Base-by-base conservation (phyloP, 1,140 invertebrate species). In the Carcinoscorpius rotundicauda region DNA sequence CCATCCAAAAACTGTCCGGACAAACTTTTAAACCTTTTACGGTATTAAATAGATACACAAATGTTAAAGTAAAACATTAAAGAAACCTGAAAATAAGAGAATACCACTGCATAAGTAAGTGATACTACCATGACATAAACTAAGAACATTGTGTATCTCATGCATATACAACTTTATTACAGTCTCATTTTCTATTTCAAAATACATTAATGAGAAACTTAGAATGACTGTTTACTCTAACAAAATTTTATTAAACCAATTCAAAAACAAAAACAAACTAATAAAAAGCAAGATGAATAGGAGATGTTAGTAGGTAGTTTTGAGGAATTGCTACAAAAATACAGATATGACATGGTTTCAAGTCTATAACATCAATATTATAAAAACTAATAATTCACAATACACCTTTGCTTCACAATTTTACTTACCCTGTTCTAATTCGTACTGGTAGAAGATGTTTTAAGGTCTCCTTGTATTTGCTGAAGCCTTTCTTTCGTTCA, bases 381-480 rank as follows among this genome's bases (percentile, higher is more conserved):
- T 3, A 59, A 51, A 65, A 56, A 50, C 6, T 65, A 29, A 29
- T 29, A 29, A 29, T 29, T 29, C 29, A 29, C 29, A 2, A 29
- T 29, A 29, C 29, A 29, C 29, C 29, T 29, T 29, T 29, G 29
- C 29, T 29, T 29, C 29, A 29, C 29, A 29, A 29, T 29, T 29
- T 29, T 29, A 60, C 57, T 61, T 62, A 68, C 67, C 67, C 67
- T 6, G 67, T 68, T 55, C 57, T 60, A 4, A 68, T 60, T 29
- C 67, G 58, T 50, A 68, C 62, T 61, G 67, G 67, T 51, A 68
- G 50, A 11, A 68, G 60, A 64, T 68, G 67, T 49, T 66, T 68
- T 9, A 68, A 55, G 49, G 67, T 65, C 60, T 66, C 57, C 6
- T 62, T 61, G 64, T 68, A 68, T 52, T 61, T 51, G 4, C 58